phyloP scores from a whole-genome alignment of 2,113 vertebrate genomes.

The Podarcis raffonei region DNA sequence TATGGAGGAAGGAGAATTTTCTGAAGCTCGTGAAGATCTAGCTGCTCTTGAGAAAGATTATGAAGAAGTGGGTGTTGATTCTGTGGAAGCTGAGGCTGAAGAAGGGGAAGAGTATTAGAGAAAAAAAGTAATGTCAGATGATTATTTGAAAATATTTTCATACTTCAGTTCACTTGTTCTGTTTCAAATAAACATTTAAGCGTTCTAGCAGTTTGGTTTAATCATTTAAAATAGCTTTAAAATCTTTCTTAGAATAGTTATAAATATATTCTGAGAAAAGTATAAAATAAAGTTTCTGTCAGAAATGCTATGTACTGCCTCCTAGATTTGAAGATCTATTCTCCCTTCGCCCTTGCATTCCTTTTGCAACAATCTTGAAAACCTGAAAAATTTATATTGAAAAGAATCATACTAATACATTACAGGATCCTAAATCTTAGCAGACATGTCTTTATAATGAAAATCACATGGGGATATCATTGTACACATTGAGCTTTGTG shows the following conservation, averaged over 20 bases:
- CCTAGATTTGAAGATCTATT: not conserved
- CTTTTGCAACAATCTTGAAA: not conserved
- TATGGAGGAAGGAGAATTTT: slow-evolving; percentile 50
- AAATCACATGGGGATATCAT: not conserved
- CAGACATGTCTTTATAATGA: not conserved
- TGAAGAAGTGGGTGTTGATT: slow-evolving; percentile 30
- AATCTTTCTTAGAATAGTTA: not conserved
- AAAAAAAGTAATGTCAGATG: not conserved
- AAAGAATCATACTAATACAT: not conserved
- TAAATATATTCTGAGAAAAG: not conserved
- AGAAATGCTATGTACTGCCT: not conserved
- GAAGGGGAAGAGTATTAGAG: slow-evolving; percentile 14
- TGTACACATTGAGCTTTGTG: not conserved
- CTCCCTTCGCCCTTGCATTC: not conserved
- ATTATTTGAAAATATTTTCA: not conserved
- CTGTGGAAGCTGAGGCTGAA: slow-evolving; percentile 31
- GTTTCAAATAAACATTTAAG: slow-evolving; percentile 27
- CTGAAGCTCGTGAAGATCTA: slow-evolving; percentile 44
- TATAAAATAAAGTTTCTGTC: not conserved
- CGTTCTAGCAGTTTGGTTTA: slow-evolving; percentile 13
- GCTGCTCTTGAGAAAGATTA: slow-evolving; percentile 59
- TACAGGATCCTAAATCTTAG: not conserved
- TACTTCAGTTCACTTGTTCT: slow-evolving; percentile 6
- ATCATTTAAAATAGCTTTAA: not conserved
- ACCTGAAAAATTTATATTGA: not conserved